Evolutionary conservation across 1,140 invertebrate species (phyloP).

Genomic region (Pomacea maculata): DNA sequence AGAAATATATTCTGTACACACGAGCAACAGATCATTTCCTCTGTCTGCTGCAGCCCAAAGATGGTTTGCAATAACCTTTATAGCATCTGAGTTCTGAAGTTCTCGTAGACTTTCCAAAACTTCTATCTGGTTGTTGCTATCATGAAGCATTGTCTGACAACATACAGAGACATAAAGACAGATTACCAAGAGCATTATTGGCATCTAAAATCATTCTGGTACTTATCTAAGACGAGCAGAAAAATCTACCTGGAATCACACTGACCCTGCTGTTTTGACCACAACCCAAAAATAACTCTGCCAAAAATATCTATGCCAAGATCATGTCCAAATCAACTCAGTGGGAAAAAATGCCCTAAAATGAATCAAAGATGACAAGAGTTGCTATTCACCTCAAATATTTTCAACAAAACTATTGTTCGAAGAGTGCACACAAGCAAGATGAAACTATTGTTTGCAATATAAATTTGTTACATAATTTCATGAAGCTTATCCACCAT

Average conservation of each 20-base stretch:
- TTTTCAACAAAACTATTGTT: neutral
- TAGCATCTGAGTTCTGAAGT: neutral
- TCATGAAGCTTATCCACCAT: neutral
- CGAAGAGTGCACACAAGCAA: neutral
- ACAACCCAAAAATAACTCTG: too few species aligned
- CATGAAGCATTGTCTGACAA: conserved; percentile 9
- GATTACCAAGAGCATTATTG: too few species aligned
- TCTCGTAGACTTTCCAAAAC: conserved; percentile 1
- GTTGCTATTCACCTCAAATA: neutral
- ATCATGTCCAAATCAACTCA: too few species aligned
- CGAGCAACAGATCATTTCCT: neutral
- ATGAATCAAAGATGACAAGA: neutral
- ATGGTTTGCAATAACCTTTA: neutral
- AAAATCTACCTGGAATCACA: too few species aligned
- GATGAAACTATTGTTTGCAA: neutral
- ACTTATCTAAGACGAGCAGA: too few species aligned
- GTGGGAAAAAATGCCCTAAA: too few species aligned
- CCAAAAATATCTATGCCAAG: too few species aligned
- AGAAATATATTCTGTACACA: conserved; percentile 17
- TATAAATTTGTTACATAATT: too few species aligned
- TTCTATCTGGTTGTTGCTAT: conserved; percentile 13
- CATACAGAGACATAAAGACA: neutral
- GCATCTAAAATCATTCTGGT: neutral
- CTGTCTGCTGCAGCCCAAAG: neutral
- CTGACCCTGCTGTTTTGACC: too few species aligned